phyloP scores from a whole-genome alignment of 2,797 vertebrate genomes.

The Argya squamiceps region DNA sequence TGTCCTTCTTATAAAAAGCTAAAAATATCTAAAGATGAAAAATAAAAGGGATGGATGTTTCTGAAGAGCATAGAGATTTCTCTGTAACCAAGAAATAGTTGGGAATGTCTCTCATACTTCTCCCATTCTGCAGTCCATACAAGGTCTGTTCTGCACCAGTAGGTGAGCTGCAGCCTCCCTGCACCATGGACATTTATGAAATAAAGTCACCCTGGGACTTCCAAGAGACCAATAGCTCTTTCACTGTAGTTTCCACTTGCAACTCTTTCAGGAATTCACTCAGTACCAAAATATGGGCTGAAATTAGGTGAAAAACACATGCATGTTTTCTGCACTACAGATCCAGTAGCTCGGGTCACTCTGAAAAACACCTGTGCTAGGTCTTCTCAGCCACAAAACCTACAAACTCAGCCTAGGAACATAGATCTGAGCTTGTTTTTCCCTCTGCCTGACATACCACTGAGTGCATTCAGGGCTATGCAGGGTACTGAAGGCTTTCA shows the following conservation, averaged over 20 bases:
- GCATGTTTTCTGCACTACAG: not conserved
- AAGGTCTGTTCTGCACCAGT: not conserved
- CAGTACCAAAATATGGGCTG: not conserved
- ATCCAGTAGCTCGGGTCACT: fast-evolving
- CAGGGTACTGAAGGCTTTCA: not conserved
- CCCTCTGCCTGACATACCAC: not conserved
- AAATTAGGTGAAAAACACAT: not conserved
- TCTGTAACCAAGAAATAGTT: not conserved
- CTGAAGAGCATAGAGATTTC: not conserved
- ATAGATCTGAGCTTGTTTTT: not conserved
- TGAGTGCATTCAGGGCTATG: fast-evolving
- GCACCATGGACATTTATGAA: not conserved
- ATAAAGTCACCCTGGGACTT: not conserved
- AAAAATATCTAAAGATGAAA: not conserved
- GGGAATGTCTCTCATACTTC: not conserved
- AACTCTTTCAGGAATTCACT: not conserved
- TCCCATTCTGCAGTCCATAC: not conserved
- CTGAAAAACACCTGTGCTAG: not conserved
- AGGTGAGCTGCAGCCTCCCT: not conserved
- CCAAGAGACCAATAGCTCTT: not conserved
- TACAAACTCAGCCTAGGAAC: not conserved
- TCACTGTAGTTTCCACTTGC: not conserved
- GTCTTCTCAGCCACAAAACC: not conserved
- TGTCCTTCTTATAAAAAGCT: not conserved
- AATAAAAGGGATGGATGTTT: not conserved